Percentiles rank a stretch among this genome's conserved stretches.
Evolutionary conservation across 2,797 vertebrate species (phyloP).

Genomic region (Linurgus olivaceus): DNA sequence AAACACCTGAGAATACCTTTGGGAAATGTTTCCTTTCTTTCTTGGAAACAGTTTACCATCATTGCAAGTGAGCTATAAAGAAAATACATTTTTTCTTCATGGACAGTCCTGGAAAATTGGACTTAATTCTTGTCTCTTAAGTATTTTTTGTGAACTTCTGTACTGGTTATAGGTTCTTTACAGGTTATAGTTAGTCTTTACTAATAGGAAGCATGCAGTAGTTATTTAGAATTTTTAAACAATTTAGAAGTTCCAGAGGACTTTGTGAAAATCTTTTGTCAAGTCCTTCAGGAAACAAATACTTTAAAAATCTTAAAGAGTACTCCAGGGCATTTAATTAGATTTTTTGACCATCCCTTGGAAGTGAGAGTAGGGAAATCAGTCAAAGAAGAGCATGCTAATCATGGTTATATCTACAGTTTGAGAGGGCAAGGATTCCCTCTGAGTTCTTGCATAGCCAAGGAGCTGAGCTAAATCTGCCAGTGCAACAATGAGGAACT

Average conservation of each 20-base stretch:
- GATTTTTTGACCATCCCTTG: not conserved
- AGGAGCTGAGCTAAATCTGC: not conserved
- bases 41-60: not conserved
- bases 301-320: not conserved
- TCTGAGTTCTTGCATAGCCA: not conserved
- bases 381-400: not conserved
- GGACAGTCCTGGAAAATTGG: not conserved
- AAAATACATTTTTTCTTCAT: not conserved
- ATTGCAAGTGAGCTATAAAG: not conserved
- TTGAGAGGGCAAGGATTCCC: not conserved
- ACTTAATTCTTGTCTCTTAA: not conserved
- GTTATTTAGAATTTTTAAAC: not conserved
- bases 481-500: fast-evolving
- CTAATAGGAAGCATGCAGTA: not conserved
- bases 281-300: not conserved
- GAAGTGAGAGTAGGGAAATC: not conserved
- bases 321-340: not conserved
- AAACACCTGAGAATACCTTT: not conserved
- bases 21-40: not conserved
- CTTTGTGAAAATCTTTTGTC: not conserved
- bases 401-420: not conserved
- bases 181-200: not conserved
- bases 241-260: not conserved
- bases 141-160: not conserved
- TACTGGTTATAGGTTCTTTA: not conserved